Base-by-base conservation (phyloP, 2,113 vertebrate species). In the Tenebrosternarchus preto region DNA sequence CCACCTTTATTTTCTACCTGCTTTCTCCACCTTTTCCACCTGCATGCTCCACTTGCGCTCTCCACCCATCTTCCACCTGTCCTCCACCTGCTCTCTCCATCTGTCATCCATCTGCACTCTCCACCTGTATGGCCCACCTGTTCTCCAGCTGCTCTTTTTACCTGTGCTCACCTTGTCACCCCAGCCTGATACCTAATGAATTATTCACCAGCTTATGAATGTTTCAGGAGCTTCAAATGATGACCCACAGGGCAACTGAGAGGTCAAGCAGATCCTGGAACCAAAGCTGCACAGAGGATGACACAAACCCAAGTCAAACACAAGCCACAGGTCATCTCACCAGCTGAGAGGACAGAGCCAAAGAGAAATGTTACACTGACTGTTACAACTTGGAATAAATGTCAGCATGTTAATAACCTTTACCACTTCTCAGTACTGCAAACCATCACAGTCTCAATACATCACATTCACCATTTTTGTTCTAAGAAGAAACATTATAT, bases 191-290 rank as follows among this genome's bases (percentile, higher is more conserved):
- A 50, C 43, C 43, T 50, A 12, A 50, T 91, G 68, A 89, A 93
- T 91, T 84, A 92, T 92, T 92, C 72, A 20, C 7, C 59, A 0
- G 11, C 27, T 67, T 22, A 90, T 91, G 39, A 89, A 91, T 88
- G 22, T 87, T 89, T 91, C 56, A 90, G 56, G 59, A 25, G 61
- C 73, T 83, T 69, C 78, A 90, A 90, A 88, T 73, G 83, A 80
- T 25, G 22, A 70, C 76, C 63, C 71, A 0, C 29, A 19, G 68
- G 81, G 73, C 80, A 85, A 86, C 31, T 3, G 68, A 77, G 78
- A 68, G 74, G 66, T 73, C 63, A 82, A 72, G 79, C 81, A 59
- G 33, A 61, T 64, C 71, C 69, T 70, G 72, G 50, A 56, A 80
- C 53, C 20, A 22, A 59, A 66, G 29, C 11, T 15, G 43, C 43